Base-by-base conservation (phyloP, 2,888 invertebrate species). In the Blastobasis lacticolella region DNA sequence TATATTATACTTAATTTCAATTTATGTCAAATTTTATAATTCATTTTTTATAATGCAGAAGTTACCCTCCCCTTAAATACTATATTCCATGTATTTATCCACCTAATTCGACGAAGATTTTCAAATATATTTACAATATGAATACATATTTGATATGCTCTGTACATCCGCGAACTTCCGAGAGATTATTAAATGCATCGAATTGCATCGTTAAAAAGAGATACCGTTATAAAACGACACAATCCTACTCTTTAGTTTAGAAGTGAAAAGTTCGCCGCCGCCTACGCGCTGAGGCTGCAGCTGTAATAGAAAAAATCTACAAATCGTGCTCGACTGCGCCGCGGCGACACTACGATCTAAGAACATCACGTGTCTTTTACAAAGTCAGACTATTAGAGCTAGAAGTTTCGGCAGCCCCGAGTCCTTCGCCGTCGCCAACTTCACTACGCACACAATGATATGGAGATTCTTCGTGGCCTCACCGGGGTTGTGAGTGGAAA, bases 121-220 rank as follows among this genome's bases (percentile, higher is more conserved):
- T 64, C 65, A 68, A 69, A 73, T 66, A 68, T 85, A 85, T 87
- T 74, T 87, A 86, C 85, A 87, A 80, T 81, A 79, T 71, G 68
- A 76, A 78, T 70, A 79, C 73, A 71, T 68, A 66, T 64, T 23
- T 77, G 84, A 86, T 86, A 86, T 85, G 85, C 75, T 73, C 75
- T 80, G 72, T 79, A 81, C 74, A 81, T 69, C 75, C 70, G 66
- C 69, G 74, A 71, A 75, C 66, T 66, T 73, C 61, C 9, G 40
- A 44, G 70, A 69, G 57, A 62, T 75, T 73, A 67, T 64, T 66
- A 71, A 75, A 76, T 73, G 71, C 70, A 63, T 67, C 60, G 55
- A 59, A 53, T 53, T 58, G 59, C 54, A 57, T 58, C 48, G 45
- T 50, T 54, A 54, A 44, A 48, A 53, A 45, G 53, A 58, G 62